These are phyloP conservation scores for Smutsia gigantea DNA, from an alignment of 2,797 vertebrate genomes.

Conservation along the genomic window DNA sequence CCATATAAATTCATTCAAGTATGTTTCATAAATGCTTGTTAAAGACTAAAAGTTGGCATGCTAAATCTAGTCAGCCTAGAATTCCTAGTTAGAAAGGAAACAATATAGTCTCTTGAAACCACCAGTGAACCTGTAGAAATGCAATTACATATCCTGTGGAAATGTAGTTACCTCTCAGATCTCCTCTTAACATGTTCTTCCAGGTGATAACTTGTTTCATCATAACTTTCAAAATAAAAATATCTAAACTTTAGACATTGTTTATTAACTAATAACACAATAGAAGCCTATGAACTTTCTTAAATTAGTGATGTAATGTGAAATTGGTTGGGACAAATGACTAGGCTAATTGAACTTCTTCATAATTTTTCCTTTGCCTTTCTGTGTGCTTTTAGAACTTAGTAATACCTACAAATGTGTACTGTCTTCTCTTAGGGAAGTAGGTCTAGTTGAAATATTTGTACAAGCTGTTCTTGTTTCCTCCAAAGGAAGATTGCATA, in stretches of 20 bases:
- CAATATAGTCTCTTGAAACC: background rate
- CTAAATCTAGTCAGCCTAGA: background rate
- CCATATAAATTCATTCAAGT: background rate
- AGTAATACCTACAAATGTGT: slow-evolving; percentile 10
- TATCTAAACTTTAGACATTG: background rate
- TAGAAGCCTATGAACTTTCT: background rate
- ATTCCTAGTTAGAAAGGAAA: slow-evolving; percentile 45
- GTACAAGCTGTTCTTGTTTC: slow-evolving; percentile 65
- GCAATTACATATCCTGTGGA: background rate
- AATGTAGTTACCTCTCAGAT: slow-evolving; percentile 28
- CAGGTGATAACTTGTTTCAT: slow-evolving; percentile 16
- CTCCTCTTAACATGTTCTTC: slow-evolving; percentile 7
- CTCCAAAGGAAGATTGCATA: slow-evolving; percentile 64
- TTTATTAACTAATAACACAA: slow-evolving; percentile 4
- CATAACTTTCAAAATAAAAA: slow-evolving; percentile 31
- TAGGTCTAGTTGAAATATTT: slow-evolving; percentile 66
- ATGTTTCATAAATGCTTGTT: background rate
- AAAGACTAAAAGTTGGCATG: background rate
- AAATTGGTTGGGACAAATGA: slow-evolving; percentile 45
- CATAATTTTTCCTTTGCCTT: slow-evolving; percentile 45
- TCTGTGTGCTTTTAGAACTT: slow-evolving; percentile 30
- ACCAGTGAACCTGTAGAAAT: background rate
- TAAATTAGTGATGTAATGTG: slow-evolving; percentile 9
- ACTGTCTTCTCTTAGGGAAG: slow-evolving; percentile 56
- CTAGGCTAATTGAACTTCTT: slow-evolving; percentile 57